These are phyloP conservation scores for Caerostris extrusa DNA, from an alignment of 1,140 invertebrate species.

Conservation along the genomic window DNA sequence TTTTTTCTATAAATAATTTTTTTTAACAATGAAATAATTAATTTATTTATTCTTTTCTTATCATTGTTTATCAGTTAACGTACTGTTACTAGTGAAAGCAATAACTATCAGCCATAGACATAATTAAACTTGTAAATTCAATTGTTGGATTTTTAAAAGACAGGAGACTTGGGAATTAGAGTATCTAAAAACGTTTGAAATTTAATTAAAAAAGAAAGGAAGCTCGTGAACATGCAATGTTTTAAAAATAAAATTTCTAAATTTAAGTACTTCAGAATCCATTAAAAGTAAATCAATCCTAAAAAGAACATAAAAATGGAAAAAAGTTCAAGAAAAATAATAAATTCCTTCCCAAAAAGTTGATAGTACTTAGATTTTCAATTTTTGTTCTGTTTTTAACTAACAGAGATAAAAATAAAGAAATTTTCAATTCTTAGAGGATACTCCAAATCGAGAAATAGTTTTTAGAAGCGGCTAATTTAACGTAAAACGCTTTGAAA, in stretches of 20 bases:
- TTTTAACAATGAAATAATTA: no score
- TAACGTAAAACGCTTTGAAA: background rate
- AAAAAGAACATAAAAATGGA: background rate
- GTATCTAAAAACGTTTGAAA: no score
- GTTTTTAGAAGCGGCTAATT: conserved; percentile 9
- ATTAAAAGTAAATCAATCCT: conserved; percentile 25
- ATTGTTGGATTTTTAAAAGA: background rate
- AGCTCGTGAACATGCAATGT: background rate
- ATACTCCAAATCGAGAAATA: background rate
- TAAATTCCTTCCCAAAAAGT: background rate
- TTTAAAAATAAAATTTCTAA: background rate
- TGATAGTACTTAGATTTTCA: background rate
- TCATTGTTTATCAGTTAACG: no score
- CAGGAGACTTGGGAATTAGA: no score
- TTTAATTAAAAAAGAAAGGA: no score
- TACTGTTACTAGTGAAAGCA: no score
- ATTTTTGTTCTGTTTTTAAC: background rate
- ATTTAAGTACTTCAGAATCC: conserved; percentile 37
- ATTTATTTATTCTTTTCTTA: no score
- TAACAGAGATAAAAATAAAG: conserved; percentile 1
- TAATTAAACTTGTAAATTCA: background rate
- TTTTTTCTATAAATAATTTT: no score
- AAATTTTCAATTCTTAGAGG: background rate
- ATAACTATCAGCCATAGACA: no score
- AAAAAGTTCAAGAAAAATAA: background rate